Percentiles rank a stretch among this genome's conserved stretches.
phyloP scores from a whole-genome alignment of 2,888 invertebrate species.

The Sphecodes monilicornis region DNA sequence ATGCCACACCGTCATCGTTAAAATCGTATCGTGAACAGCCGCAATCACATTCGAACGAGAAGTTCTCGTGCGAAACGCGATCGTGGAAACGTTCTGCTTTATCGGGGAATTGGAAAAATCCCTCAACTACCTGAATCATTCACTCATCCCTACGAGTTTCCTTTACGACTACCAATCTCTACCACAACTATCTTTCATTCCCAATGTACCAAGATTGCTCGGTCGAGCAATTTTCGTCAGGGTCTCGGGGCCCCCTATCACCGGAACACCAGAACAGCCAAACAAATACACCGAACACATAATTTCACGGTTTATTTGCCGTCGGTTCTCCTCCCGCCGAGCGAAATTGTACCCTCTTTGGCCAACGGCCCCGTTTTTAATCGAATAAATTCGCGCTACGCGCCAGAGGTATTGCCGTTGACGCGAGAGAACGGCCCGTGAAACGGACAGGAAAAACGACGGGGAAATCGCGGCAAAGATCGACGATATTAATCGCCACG shows the following conservation, averaged over 20 bases:
- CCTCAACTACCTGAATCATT: slow-evolving; percentile 32
- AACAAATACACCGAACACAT: slow-evolving; percentile 16
- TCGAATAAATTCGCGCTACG: slow-evolving; percentile 9
- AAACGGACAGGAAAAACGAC: slow-evolving; percentile 31
- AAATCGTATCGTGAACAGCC: slow-evolving; percentile 11
- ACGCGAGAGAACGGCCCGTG: slow-evolving; percentile 32
- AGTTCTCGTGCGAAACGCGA: slow-evolving; percentile 14
- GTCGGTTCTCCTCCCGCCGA: no score
- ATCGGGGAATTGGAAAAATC: slow-evolving; percentile 24
- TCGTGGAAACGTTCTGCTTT: slow-evolving; percentile 27
- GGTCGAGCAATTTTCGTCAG: slow-evolving; percentile 42
- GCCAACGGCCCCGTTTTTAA: no score
- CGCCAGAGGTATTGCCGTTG: slow-evolving; percentile 15
- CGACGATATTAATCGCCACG: slow-evolving; percentile 66
- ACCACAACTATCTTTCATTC: slow-evolving; percentile 42
- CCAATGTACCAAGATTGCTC: slow-evolving; percentile 16
- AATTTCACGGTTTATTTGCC: slow-evolving; percentile 42
- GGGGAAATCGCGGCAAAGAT: background rate
- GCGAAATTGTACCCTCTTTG: no score
- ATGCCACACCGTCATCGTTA: slow-evolving; percentile 31
- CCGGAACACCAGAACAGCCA: slow-evolving; percentile 12
- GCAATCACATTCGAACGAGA: slow-evolving; percentile 33
- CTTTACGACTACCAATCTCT: slow-evolving; percentile 35
- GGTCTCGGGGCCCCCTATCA: background rate
- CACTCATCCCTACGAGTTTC: slow-evolving; percentile 16